Evolutionary conservation across 92 coral and sea anemone genomes (phyloP).

Genomic region (Parazoanthus swiftii): DNA sequence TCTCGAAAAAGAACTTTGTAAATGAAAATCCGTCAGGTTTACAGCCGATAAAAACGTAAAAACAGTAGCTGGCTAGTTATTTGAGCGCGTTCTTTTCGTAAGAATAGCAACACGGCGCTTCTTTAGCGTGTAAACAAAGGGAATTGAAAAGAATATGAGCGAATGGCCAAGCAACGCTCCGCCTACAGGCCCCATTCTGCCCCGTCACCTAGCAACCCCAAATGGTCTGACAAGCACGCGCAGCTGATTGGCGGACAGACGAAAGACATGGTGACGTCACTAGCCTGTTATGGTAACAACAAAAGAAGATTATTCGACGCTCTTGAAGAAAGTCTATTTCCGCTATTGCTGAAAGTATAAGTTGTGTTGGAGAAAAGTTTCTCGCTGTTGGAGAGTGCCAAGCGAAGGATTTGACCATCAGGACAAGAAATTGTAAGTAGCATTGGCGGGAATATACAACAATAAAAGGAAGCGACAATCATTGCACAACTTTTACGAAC

Average conservation of each 20-base stretch:
- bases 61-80: background rate
- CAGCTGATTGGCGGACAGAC: slow-evolving; percentile 35
- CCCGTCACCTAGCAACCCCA: slow-evolving; percentile 40
- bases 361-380: slow-evolving; percentile 24
- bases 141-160: slow-evolving; percentile 14
- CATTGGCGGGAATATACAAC: background rate
- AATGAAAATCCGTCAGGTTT: background rate
- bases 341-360: slow-evolving; percentile 33
- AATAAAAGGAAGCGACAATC: background rate
- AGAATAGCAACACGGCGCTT: background rate
- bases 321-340: slow-evolving; percentile 36
- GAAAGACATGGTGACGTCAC: slow-evolving; percentile 41
- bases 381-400: background rate
- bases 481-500: background rate
- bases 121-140: slow-evolving; percentile 34
- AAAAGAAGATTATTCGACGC: slow-evolving; percentile 44
- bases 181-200: slow-evolving; percentile 26
- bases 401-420: slow-evolving; percentile 14
- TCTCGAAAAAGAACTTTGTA: slow-evolving; percentile 1
- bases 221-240: slow-evolving; percentile 49
- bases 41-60: background rate
- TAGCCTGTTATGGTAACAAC: slow-evolving; percentile 47
- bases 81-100: background rate
- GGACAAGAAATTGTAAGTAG: slow-evolving; percentile 7
- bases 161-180: slow-evolving; percentile 37